Evolutionary conservation across 1,140 invertebrate genomes (phyloP), one percentile per base, ranked within the genome.

Genomic region (Coptotermes formosanus): DNA sequence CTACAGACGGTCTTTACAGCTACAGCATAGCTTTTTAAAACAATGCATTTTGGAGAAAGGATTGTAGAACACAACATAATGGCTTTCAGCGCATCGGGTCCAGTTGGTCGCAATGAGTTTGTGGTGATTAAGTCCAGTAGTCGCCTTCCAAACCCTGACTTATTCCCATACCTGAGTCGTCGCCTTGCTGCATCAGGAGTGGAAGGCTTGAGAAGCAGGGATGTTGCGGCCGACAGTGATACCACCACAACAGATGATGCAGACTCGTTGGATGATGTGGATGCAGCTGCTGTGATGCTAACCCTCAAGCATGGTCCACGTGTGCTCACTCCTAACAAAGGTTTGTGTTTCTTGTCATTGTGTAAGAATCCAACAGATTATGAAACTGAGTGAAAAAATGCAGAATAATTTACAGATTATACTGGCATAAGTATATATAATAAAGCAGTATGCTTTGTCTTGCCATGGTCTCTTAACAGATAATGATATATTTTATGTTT

Each of bases 231-330:
- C 21, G 84, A 85, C 21, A 85, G 84, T 48, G 84, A 85, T 23
- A 55, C 43, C 59, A 85, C 43, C 32, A 52, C 43, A 38, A 69
- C 75, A 43, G 82, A 85, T 59, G 83, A 87, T 55, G 88, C 87
- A 25, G 89, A 89, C 43, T 89, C 89, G 11, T 85, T 89, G 48
- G 90, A 91, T 86, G 95, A 95, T 89, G 95, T 96, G 3, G 95
- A 97, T 91, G 96, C 96, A 16, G 92, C 96, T 7, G 94, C 95
- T 19, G 96, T 96, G 0, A 96, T 97, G 94, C 92, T 97, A 81
- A 95, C 95, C 82, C 93, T 97, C 84, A 96, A 96, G 90, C 95
- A 96, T 90, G 95, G 94, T 86, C 92, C 94, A 87, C 89, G 91
- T 86, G 91, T 92, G 89, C 88, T 92, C 85, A 91, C 91, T 89